Evolutionary conservation across 2,888 invertebrate species (phyloP).

Genomic region (Cerceris rybyensis): DNA sequence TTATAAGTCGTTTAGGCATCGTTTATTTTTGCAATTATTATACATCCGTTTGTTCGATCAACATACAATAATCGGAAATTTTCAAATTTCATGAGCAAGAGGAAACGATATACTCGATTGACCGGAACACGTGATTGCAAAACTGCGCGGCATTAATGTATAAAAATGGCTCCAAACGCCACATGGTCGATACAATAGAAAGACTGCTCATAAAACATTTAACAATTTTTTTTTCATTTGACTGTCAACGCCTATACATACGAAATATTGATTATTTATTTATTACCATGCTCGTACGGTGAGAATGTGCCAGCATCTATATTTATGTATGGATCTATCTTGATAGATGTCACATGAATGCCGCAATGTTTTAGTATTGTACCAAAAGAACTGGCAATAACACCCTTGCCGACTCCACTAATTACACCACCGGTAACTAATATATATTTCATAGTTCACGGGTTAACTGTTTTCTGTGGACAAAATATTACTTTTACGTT

Average conservation of each 20-base stretch:
- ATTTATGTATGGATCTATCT: slow-evolving; percentile 99
- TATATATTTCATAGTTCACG: slow-evolving; percentile 94
- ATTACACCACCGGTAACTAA: slow-evolving; percentile 99
- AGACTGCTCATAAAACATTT: no score
- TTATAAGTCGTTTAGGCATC: no score
- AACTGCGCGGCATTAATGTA: slow-evolving; percentile 38
- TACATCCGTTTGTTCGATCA: no score
- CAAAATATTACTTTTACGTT: background rate
- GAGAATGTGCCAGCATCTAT: slow-evolving; percentile 99
- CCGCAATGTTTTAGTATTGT: slow-evolving; percentile 97
- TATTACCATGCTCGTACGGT: slow-evolving; percentile 98
- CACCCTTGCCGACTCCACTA: slow-evolving; percentile 98
- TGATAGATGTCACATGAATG: slow-evolving; percentile 98
- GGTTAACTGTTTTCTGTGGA: background rate
- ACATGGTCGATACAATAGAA: slow-evolving; percentile 56
- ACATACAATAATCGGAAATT: background rate
- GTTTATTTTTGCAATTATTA: no score
- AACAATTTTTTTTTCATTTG: no score
- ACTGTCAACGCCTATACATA: no score
- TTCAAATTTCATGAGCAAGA: slow-evolving; percentile 3
- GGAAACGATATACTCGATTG: slow-evolving; percentile 8
- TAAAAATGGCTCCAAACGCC: slow-evolving; percentile 68
- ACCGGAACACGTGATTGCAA: slow-evolving; percentile 31
- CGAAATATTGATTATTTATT: background rate
- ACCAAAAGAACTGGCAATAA: slow-evolving; percentile 97